Evolutionary conservation across 2,888 invertebrate genomes (phyloP), one percentile per base, ranked within the genome.

Genomic region (Phengaris alcon): DNA sequence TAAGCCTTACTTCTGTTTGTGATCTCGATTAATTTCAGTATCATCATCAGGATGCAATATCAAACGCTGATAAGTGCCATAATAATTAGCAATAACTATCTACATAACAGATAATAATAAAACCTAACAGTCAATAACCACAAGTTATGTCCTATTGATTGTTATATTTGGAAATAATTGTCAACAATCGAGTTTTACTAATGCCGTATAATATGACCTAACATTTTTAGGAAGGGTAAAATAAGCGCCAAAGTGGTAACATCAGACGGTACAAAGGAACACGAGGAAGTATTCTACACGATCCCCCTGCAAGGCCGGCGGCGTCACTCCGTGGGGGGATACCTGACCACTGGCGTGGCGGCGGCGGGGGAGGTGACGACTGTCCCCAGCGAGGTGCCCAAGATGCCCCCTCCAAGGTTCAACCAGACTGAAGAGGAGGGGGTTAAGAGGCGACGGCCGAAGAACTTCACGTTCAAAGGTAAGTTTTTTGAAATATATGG

Each of bases 281-380:
- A 94, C 52, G 95, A 95, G 78, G 95, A 95, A 82, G 95, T 96
- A 0, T 95, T 96, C 84, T 93, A 96, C 80, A 94, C 94, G 35
- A 90, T 92, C 73, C 90, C 93, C 0, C 88, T 93, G 6, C 90
- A 93, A 75, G 94, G 93, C 0, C 87, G 93, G 52, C 88, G 94
- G 57, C 90, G 96, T 78, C 96, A 96, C 83, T 96, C 96, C 0
- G 95, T 96, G 22, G 95, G 96, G 7, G 95, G 95, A 0, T 96
- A 95, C 82, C 85, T 95, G 73, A 87, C 93, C 2, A 94, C 93
- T 3, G 94, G 93, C 35, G 87, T 84, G 2, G 83, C 85, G 8
- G 88, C 87, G 12, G 80, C 86, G 0, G 93, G 93, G 0, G 91
- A 92, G 79, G 91, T 94, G 48, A 92, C 93, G 0, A 79, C 91